Percentiles rank a stretch among this genome's conserved stretches.
Evolutionary conservation across 2,113 vertebrate genomes (phyloP).

Genomic region (Mastomys coucha): DNA sequence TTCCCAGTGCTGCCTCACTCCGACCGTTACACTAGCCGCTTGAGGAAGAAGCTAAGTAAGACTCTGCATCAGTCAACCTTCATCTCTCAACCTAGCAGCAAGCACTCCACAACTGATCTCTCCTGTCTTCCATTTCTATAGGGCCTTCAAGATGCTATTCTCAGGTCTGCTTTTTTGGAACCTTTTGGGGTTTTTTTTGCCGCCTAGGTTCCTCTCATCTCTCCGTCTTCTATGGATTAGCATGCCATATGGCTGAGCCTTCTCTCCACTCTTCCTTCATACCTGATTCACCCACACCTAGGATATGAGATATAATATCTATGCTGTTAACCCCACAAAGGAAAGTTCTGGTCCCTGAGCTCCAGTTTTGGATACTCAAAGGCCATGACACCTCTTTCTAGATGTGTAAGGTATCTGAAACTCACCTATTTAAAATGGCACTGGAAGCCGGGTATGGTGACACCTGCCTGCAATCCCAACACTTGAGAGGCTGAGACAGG

Average conservation of each 20-base stretch:
- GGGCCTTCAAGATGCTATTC: background rate
- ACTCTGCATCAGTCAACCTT: background rate
- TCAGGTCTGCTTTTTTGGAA: background rate
- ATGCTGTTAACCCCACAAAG: too few relatives aligned
- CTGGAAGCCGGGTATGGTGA: background rate
- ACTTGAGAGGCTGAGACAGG: background rate
- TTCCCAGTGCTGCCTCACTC: background rate
- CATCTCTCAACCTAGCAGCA: background rate
- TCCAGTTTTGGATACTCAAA: background rate
- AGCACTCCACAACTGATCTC: rapidly evolving
- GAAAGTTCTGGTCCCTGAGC: background rate
- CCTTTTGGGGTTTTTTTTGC: too few relatives aligned
- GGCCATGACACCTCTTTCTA: background rate
- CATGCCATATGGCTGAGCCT: background rate
- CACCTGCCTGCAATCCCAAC: background rate
- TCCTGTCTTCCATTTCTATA: background rate
- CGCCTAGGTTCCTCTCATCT: background rate
- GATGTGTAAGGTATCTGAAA: background rate
- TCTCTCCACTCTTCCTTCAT: background rate
- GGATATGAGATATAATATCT: rapidly evolving
- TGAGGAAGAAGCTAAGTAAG: too few relatives aligned
- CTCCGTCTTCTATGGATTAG: background rate
- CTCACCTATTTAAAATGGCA: background rate
- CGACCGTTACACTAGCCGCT: background rate
- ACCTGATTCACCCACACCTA: background rate